Percentiles rank a stretch among this genome's conserved stretches.
Evolutionary conservation across 2,113 vertebrate genomes (phyloP).

Genomic region (Gavialis gangeticus): DNA sequence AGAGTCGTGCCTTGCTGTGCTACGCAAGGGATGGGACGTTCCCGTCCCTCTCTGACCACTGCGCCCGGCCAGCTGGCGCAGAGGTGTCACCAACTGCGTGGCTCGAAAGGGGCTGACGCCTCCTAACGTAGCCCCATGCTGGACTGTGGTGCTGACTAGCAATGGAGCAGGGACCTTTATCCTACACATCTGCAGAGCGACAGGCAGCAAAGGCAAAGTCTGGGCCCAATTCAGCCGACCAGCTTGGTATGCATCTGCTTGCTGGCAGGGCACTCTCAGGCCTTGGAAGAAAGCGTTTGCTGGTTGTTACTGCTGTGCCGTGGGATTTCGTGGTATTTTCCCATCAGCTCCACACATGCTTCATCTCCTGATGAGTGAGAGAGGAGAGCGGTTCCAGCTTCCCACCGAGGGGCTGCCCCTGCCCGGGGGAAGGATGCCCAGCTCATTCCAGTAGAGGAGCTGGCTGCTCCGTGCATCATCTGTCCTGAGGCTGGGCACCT

Average conservation of each 20-base stretch:
- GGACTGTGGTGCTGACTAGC: too few species aligned
- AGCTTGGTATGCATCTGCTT: neutral
- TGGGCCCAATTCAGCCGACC: neutral
- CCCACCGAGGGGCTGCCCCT: neutral
- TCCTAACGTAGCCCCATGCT: too few species aligned
- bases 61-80: neutral
- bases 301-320: slow-evolving; percentile 51
- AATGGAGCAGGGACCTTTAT: neutral
- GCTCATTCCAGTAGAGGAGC: neutral
- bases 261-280: neutral
- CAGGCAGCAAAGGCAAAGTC: neutral
- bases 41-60: neutral
- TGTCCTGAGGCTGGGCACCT: neutral
- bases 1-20: too few species aligned
- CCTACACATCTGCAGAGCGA: neutral
- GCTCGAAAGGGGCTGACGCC: neutral
- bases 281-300: slow-evolving; percentile 19
- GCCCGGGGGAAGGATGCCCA: neutral
- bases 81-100: neutral
- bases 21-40: neutral
- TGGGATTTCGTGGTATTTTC: slow-evolving; percentile 58
- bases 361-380: neutral
- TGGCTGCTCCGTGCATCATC: neutral
- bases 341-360: slow-evolving; percentile 50
- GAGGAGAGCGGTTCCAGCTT: neutral